Base-by-base conservation (phyloP, 30 jellyfish, hydroid and myxozoan genomes). In the Hydra vulgaris region DNA sequence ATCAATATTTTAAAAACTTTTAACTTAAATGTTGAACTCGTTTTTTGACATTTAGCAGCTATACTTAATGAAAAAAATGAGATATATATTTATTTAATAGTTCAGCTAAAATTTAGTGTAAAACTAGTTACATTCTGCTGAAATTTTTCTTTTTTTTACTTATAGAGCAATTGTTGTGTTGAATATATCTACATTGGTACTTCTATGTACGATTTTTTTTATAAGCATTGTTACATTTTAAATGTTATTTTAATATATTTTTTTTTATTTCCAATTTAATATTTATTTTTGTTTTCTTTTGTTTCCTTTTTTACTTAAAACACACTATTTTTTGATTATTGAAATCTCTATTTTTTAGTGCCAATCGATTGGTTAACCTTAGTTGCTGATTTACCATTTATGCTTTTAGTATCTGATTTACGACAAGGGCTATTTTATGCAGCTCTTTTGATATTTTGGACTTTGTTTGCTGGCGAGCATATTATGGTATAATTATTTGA, bases 351-450 rank as follows among this genome's bases (percentile, higher is more conserved):
- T 68, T 78, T 73, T 82, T 22, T 82, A 91, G 98, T 91, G 22
- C 98, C 98, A 0, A 73, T 91, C 74, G 98, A 91, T 54, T 91
- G 98, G 98, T 66, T 91, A 18, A 85, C 98, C 7, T 66, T 91
- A 20, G 81, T 74, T 23, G 84, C 77, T 40, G 95, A 91, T 18
- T 82, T 91, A 92, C 98, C 98, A 4, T 91, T 66, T 73, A 91
- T 91, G 96, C 56, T 87, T 56, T 75, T 91, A 20, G 23, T 91
- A 12, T 91, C 98, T 8, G 98, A 91, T 67, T 25, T 91, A 0
- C 96, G 98, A 25, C 98, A 91, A 86, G 98, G 98, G 54, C 85
- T 87, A 27, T 91, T 91, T 73, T 91, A 91, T 77, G 95, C 96
- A 22, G 87, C 87, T 24, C 83, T 91, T 23, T 83, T 91, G 20